A percentile compares a stretch with the other conserved stretches of the same genome.
Evolutionary conservation across 2,888 invertebrate genomes (phyloP).

Genomic region (Papilio gigon): DNA sequence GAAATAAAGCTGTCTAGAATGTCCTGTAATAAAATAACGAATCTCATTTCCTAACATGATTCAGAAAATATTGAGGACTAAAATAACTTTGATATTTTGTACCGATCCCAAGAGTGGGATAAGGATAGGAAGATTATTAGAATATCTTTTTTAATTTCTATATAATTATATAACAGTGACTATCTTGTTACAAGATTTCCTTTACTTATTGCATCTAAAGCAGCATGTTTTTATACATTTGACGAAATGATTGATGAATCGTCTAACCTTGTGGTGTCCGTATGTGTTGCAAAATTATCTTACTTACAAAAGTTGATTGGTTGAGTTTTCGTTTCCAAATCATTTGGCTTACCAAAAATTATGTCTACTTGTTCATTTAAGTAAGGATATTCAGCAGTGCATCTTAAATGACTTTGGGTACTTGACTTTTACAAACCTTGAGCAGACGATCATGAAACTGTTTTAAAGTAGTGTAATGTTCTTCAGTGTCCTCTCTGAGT

Average conservation of each 20-base stretch:
- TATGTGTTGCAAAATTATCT: slow-evolving; percentile 17
- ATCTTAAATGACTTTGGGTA: too few relatives aligned
- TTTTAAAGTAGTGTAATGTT: too few relatives aligned
- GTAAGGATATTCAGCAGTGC: background rate
- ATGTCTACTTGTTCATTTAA: slow-evolving; percentile 6
- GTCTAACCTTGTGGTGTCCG: slow-evolving; percentile 17
- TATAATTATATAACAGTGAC: too few relatives aligned
- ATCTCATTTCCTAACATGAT: too few relatives aligned
- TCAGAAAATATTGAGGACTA: too few relatives aligned
- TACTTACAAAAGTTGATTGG: slow-evolving; percentile 14
- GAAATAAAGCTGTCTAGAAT: background rate
- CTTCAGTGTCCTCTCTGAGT: too few relatives aligned
- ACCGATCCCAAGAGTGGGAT: too few relatives aligned
- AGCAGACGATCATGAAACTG: too few relatives aligned
- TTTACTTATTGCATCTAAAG: slow-evolving; percentile 12
- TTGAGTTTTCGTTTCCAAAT: slow-evolving; percentile 18
- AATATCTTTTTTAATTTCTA: too few relatives aligned
- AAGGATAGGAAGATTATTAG: background rate
- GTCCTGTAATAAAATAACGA: too few relatives aligned
- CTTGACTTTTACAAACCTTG: too few relatives aligned
- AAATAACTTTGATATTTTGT: too few relatives aligned
- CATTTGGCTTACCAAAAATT: slow-evolving; percentile 1
- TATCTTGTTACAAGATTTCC: background rate
- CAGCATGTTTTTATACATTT: slow-evolving; percentile 2
- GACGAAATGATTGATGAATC: slow-evolving; percentile 19